These are phyloP conservation scores for Penelope pileata DNA, from an alignment of 2,113 vertebrate genomes.

Conservation along the genomic window DNA sequence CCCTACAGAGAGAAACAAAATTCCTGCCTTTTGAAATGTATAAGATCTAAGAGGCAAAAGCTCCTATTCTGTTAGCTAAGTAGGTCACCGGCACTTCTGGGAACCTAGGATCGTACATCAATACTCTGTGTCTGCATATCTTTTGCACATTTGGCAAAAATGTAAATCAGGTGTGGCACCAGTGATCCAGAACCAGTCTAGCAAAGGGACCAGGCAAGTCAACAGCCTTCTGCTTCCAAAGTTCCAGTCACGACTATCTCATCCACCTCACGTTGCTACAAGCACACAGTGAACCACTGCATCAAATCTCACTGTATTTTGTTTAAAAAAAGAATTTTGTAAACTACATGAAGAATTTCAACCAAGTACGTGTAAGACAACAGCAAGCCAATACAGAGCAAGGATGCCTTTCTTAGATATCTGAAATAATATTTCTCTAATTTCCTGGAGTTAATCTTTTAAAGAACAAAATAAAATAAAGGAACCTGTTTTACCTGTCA, in stretches of 20 bases:
- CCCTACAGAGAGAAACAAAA: not conserved
- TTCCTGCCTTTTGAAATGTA: not conserved
- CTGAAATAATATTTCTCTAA: not conserved
- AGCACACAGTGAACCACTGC: not conserved
- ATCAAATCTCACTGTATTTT: not conserved
- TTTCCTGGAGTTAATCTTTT: not conserved
- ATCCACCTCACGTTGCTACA: not conserved
- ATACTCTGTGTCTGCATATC: not conserved
- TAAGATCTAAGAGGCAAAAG: not conserved
- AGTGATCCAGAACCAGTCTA: not conserved
- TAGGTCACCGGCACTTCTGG: not conserved
- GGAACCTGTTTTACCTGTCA: not conserved
- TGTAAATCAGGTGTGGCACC: not conserved
- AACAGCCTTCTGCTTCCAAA: not conserved
- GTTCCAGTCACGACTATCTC: not conserved
- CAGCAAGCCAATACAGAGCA: not conserved
- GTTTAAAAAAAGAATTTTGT: not conserved
- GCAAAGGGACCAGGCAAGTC: not conserved
- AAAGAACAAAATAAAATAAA: slow-evolving; percentile 28
- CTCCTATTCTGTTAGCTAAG: not conserved
- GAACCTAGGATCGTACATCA: not conserved
- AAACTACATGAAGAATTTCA: not conserved
- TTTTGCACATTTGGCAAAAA: not conserved
- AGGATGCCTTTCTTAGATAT: not conserved
- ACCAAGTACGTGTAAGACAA: not conserved